Evolutionary conservation across 2,113 vertebrate species (phyloP).

Genomic region (Anser brachyrhynchus): DNA sequence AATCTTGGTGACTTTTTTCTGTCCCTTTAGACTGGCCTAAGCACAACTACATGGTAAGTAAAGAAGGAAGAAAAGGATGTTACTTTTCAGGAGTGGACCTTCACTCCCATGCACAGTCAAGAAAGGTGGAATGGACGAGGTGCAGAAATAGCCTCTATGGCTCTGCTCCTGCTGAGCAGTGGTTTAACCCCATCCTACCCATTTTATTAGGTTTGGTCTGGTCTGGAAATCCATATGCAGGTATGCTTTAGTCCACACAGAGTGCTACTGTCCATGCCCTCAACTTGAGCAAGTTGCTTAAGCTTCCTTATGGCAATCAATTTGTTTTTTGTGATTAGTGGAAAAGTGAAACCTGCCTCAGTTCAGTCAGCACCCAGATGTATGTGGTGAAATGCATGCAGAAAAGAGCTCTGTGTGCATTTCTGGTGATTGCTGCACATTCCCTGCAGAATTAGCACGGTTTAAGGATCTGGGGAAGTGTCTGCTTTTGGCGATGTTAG

Average conservation of each 20-base stretch:
- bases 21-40: background rate
- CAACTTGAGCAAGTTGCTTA: background rate
- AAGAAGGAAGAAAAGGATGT: background rate
- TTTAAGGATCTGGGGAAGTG: background rate
- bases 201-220: background rate
- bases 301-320: background rate
- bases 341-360: background rate
- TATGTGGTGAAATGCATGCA: background rate
- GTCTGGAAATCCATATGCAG: background rate
- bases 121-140: background rate
- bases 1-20: background rate
- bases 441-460: background rate
- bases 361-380: background rate
- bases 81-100: background rate
- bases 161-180: background rate
- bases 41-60: background rate
- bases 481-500: background rate
- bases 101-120: accelerated
- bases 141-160: background rate
- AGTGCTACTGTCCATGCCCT: background rate
- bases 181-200: background rate
- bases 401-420: background rate
- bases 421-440: background rate
- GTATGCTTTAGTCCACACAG: background rate
- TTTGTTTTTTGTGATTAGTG: background rate